Percentiles rank a stretch among this genome's conserved stretches.
phyloP scores from a whole-genome alignment of 2,113 vertebrate genomes.

The human (Homo sapiens) region GRCh38 chr21:14827001-14827500 shows the following conservation, averaged over 20 bases:
- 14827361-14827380: neutral
- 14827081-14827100: neutral
- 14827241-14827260: neutral
- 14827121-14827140: neutral
- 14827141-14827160: neutral
- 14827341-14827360: neutral
- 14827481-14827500: neutral
- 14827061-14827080: neutral
- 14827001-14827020: neutral
- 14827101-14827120: neutral
- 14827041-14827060: neutral
- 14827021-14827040: neutral
- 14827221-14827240: constrained; percentile 8
- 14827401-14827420: neutral
- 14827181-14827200: neutral
- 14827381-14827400: neutral
- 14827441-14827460: neutral
- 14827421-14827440: neutral
- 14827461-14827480: constrained; percentile 25
- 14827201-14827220: neutral
- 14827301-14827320: neutral
- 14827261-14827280: neutral
- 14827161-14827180: neutral
- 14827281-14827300: neutral
- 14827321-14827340: neutral